Evolutionary conservation across 2,113 vertebrate species (phyloP).

Genomic region (cat (Felis catus)): DNA sequence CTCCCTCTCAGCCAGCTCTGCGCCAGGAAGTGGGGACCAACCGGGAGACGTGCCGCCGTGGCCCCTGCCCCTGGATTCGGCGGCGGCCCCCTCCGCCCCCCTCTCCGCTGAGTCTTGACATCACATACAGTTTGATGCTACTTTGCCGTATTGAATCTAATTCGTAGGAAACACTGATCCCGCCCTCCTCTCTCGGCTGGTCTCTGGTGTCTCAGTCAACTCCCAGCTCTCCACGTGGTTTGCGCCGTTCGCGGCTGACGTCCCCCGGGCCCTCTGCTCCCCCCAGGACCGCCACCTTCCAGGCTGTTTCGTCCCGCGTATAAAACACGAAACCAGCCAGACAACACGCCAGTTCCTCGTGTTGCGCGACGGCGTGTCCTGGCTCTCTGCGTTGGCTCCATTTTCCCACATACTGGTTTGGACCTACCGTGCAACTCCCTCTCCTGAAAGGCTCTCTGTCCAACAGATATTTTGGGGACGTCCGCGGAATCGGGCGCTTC

Average conservation of each 20-base stretch:
- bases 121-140: not conserved
- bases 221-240: rapidly evolving
- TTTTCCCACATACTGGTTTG: not conserved
- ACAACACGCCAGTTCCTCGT: rapidly evolving
- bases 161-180: not conserved
- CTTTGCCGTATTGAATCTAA: not conserved
- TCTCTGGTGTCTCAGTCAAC: not conserved
- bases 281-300: not conserved
- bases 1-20: not conserved
- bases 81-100: not conserved
- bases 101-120: too few relatives aligned
- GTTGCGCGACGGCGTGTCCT: rapidly evolving
- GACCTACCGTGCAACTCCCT: too few relatives aligned
- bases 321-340: not conserved
- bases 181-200: not conserved
- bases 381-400: rapidly evolving
- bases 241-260: rapidly evolving
- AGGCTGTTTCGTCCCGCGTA: not conserved
- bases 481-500: not conserved
- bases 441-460: not conserved
- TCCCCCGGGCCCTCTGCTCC: rapidly evolving
- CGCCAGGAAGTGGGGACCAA: rapidly evolving
- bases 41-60: rapidly evolving
- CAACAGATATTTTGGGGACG: too few relatives aligned
- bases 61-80: too few relatives aligned